Base-by-base conservation (phyloP, 2,888 invertebrate species). In the Smittia sp. region DNA sequence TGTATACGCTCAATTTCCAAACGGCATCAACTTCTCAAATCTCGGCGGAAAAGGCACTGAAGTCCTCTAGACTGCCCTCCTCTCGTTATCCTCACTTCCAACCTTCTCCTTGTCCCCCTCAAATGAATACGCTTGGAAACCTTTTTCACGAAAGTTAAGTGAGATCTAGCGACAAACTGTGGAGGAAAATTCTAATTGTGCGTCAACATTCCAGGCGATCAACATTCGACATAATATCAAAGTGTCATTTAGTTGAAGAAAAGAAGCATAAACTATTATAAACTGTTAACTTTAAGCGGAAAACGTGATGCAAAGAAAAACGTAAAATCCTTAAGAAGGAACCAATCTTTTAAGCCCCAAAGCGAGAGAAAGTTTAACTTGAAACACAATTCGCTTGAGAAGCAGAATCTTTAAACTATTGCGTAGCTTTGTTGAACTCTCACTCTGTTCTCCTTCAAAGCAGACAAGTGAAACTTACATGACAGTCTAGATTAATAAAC, bases 141-240 rank as follows among this genome's bases (percentile, higher is more conserved):
- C 22, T 18, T 58, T 58, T 58, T 58, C 18, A 58, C 1, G 22
- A 22, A 22, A 20, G 22, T n/a, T n/a, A n/a, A n/a, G n/a, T n/a
- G n/a, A n/a, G n/a, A n/a, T n/a, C n/a, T n/a, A 58, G 13, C 22
- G 22, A 58, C 9, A 46, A 46, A 46, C n/a, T 2, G 11, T 11
- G 46, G 15, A n/a, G 46, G 22, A 58, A 4, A 18, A 18, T 32
- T 32, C 32, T 32, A 32, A 32, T 32, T 32, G 32, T 32, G 32
- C 32, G 32, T 13, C 27, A 63, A 63, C 63, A 63, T 63, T 63
- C 63, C 63, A 63, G 27, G 25, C 24, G 63, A 63, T 24, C 58
- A 63, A 25, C 63, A 63, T 63, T 63, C 63, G 25, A 58, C 58
- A 20, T 1, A 22, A 22, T 58, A 58, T 58, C 22, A 58, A 58